Conservation (phyloP, 2,888 invertebrate genomes). For the Malachius bipustulatus region DNA sequence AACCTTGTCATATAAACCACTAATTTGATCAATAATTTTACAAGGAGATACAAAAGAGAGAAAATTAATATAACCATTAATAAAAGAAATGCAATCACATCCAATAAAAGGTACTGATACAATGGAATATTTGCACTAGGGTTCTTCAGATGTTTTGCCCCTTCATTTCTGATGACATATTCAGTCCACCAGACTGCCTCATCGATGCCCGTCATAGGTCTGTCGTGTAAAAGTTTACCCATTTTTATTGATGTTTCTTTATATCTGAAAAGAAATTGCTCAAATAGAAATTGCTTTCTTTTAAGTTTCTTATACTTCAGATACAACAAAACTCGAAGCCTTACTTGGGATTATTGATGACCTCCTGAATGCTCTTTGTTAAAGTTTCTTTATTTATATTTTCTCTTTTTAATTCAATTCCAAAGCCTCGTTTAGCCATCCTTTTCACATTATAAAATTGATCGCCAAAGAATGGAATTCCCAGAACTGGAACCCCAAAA, state of each 20-base stretch:
- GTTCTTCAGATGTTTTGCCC: constrained; percentile 37
- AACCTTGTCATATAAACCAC: too few species aligned
- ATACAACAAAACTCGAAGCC: too few species aligned
- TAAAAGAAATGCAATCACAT: constrained; percentile 22
- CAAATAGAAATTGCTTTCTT: background rate
- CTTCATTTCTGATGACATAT: constrained; percentile 40
- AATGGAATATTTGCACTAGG: constrained; percentile 32
- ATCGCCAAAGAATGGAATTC: constrained; percentile 24
- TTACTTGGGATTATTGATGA: constrained; percentile 24
- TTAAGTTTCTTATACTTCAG: too few species aligned
- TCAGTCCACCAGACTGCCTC: constrained; percentile 44
- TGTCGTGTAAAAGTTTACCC: constrained; percentile 25
- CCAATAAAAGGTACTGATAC: constrained; percentile 37
- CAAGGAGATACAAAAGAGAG: background rate
- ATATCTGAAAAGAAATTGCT: background rate
- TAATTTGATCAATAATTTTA: too few species aligned
- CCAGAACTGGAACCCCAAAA: constrained; percentile 24
- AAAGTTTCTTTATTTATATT: constrained; percentile 21
- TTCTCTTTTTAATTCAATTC: constrained; percentile 16
- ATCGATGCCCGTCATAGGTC: constrained; percentile 34
- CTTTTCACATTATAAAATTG: constrained; percentile 21
- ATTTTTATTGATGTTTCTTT: constrained; percentile 1
- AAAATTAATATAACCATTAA: constrained; percentile 4
- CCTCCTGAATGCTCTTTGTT: constrained; percentile 23
- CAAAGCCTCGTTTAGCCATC: constrained; percentile 20